Base-by-base conservation (phyloP, 2,797 vertebrate species). In the Scarus forsteni region DNA sequence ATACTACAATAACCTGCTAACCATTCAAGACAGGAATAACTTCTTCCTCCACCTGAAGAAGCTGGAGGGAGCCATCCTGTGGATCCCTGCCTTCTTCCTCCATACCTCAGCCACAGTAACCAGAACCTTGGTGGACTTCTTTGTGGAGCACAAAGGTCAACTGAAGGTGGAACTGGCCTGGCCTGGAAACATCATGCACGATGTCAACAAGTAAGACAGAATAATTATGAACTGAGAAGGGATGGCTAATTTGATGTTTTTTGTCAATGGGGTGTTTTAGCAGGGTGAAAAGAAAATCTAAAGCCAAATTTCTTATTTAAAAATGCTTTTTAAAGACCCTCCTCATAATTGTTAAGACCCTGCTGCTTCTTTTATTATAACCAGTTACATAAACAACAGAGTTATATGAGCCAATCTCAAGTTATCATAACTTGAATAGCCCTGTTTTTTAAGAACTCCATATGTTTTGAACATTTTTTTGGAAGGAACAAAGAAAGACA, bases 41-140 rank as follows among this genome's bases (percentile, higher is more conserved):
- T 99, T 99, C 93, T 99, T 98, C 75, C 92, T 99, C 40, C 98
- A 96, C 81, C 87, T 99, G 82, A 98, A 99, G 87, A 99, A 98
- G 92, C 95, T 99, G 0, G 98, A 99, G 1, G 96, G 96, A 51
- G 98, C 96, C 85, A 96, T 99, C 71, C 94, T 99, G 59, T 99
- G 98, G 98, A 99, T 99, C 87, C 98, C 98, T 0, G 98, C 98
- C 1, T 99, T 99, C 88, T 99, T 99, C 90, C 98, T 99, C 77
- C 98, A 99, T 81, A 99, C 97, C 0, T 99, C 98, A 0, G 97
- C 98, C 16, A 98, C 97, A 0, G 96, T 99, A 51, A 99, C 98
- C 2, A 94, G 98, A 77, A 99, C 98, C 0, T 91, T 99, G 89
- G 97, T 99, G 65, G 98, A 99, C 84, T 99, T 99, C 92, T 99